Evolutionary conservation across 2,797 vertebrate species (phyloP).

Genomic region (Periophthalmus magnuspinnatus): DNA sequence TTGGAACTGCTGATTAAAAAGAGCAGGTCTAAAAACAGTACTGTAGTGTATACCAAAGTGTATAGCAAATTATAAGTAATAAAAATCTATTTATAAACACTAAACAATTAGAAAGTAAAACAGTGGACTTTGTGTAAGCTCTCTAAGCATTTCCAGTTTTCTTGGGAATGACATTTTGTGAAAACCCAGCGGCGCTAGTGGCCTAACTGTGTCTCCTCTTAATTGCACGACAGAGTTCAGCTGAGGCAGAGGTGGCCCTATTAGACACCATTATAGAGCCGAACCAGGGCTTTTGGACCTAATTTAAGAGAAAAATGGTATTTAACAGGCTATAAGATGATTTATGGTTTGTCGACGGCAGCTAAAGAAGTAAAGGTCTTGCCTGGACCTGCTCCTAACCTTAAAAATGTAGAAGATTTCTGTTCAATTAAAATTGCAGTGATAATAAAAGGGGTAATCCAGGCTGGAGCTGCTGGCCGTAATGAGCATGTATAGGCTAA

Average conservation of each 20-base stretch:
- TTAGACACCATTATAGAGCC: conserved; percentile 50
- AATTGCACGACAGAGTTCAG: conserved; percentile 65
- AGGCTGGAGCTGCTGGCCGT: not conserved
- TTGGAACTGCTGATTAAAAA: no score
- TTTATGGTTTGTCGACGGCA: conserved; percentile 19
- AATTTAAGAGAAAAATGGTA: conserved; percentile 42
- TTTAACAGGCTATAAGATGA: conserved; percentile 24
- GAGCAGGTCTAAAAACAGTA: no score
- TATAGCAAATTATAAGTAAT: not conserved
- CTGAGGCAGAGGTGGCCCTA: conserved; percentile 35
- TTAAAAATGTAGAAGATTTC: not conserved
- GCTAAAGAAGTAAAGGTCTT: conserved; percentile 24
- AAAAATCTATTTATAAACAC: not conserved
- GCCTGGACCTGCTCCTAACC: not conserved
- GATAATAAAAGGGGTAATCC: not conserved
- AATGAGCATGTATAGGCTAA: conserved; percentile 1
- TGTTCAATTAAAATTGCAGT: conserved; percentile 6
- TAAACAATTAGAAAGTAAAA: conserved; percentile 19
- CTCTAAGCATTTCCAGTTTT: not conserved
- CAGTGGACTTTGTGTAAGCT: not conserved
- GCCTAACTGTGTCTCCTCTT: conserved; percentile 57
- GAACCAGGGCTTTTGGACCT: conserved; percentile 35
- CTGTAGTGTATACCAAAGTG: no score
- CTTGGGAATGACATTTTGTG: conserved; percentile 69
- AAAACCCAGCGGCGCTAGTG: conserved; percentile 41